Percentiles rank a stretch among this genome's conserved stretches.
phyloP scores from a whole-genome alignment of 2,797 vertebrate species.

The Gorsachius magnificus region DNA sequence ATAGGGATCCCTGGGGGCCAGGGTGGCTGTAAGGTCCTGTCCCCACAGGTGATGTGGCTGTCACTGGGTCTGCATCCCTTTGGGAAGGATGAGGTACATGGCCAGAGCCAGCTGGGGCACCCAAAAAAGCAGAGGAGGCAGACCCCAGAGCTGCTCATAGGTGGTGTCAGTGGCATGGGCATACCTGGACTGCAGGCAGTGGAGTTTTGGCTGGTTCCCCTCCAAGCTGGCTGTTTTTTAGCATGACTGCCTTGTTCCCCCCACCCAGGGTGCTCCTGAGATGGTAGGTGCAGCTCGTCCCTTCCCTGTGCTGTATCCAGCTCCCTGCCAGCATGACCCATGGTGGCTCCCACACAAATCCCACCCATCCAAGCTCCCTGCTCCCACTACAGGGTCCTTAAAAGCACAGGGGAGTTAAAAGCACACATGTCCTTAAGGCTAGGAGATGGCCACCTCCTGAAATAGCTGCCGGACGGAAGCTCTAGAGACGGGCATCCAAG shows the following conservation, averaged over 20 bases:
- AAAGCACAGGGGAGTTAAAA: neutral
- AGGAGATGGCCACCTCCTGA: neutral
- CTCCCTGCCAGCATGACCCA: neutral
- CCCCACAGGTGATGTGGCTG: fast-evolving
- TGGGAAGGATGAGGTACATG: fast-evolving
- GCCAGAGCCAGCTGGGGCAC: neutral
- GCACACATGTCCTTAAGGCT: neutral
- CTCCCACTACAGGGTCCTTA: neutral
- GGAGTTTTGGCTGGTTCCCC: neutral
- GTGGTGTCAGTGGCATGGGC: neutral
- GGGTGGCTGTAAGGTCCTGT: neutral
- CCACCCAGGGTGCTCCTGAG: neutral
- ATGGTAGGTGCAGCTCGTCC: neutral
- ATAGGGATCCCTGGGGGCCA: neutral
- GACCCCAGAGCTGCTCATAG: neutral
- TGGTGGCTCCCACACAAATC: fast-evolving
- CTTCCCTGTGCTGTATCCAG: fast-evolving
- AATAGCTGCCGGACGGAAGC: neutral
- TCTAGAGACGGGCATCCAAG: neutral
- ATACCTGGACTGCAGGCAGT: neutral
- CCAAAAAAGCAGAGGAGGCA: neutral
- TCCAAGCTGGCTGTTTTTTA: neutral
- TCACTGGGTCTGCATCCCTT: neutral
- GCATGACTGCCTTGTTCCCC: neutral
- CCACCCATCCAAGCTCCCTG: neutral